Conservation (phyloP, 2,797 vertebrate genomes). For the Antrozous pallidus region DNA sequence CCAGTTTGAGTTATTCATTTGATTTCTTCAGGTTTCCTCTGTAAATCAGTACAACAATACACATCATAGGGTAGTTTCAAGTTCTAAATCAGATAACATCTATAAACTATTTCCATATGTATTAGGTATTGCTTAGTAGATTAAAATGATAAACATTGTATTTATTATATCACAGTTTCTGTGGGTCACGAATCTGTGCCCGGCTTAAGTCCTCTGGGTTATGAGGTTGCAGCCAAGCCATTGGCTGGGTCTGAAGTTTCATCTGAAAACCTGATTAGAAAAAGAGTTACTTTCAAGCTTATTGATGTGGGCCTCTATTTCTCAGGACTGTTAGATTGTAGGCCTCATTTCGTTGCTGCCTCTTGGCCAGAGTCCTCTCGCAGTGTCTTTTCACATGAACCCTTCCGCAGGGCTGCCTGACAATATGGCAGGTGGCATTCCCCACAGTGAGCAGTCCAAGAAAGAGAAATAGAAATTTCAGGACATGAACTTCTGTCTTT, state of each 20-base stretch:
- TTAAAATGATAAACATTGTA: neutral
- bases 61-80: neutral
- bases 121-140: neutral
- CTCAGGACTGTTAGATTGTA: neutral
- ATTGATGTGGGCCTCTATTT: neutral
- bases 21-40: neutral
- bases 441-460: neutral
- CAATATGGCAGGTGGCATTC: neutral
- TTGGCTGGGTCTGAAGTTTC: neutral
- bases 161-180: conserved; percentile 18
- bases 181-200: neutral
- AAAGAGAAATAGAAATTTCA: neutral
- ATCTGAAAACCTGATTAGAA: neutral
- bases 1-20: neutral
- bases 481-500: neutral
- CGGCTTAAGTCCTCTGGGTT: neutral
- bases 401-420: neutral
- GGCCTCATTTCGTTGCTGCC: neutral
- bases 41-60: neutral
- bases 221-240: neutral
- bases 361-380: neutral
- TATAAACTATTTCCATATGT: neutral
- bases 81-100: neutral
- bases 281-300: neutral
- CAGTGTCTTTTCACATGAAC: neutral